Evolutionary conservation across 2,888 invertebrate genomes (phyloP), one percentile per base, ranked within the genome.

Genomic region (Pherbina coryleti): DNA sequence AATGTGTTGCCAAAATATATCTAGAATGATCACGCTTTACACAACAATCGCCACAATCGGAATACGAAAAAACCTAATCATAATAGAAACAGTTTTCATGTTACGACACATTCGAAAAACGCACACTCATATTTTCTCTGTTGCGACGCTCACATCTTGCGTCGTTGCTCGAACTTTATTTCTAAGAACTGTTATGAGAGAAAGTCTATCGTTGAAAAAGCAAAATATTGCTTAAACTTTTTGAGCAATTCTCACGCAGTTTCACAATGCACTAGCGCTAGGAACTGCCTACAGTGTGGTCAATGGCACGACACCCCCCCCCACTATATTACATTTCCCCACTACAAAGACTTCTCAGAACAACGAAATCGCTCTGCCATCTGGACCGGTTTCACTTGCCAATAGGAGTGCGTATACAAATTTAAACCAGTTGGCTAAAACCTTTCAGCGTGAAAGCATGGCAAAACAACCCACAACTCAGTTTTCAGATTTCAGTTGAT

Each of bases 111-210:
- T 11, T 1, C 8, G 1, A 19, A 64, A 14, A 60, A 7, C 2
- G 31, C 4, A 7, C 25, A 51, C 14, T 28, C 31, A n/a, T 71
- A 53, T 44, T 44, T 11, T 9, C 44, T 44, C 1, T 73, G 77
- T 34, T 44, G 62, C 22, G n/a, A 70, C 14, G 75, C 62, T 3
- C 78, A 75, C 51, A 75, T 75, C 9, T 31, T 78, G 14, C 70
- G 62, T n/a, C 69, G 71, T 19, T 75, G 75, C 49, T 51, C 51
- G n/a, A 66, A 22, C 49, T 49, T 8, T 28, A 4, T 31, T 31
- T 31, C 31, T 31, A 31, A 31, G 31, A 5, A 31, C 31, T 31
- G 31, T 5, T 5, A 31, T 31, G 31, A 31, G 31, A 31, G 31
- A 31, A 31, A 31, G 31, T 31, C 31, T 31, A 31, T 31, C 31